These are phyloP conservation scores for Conchocele bisecta DNA, from an alignment of 2,888 invertebrate genomes.

Conservation along the genomic window DNA sequence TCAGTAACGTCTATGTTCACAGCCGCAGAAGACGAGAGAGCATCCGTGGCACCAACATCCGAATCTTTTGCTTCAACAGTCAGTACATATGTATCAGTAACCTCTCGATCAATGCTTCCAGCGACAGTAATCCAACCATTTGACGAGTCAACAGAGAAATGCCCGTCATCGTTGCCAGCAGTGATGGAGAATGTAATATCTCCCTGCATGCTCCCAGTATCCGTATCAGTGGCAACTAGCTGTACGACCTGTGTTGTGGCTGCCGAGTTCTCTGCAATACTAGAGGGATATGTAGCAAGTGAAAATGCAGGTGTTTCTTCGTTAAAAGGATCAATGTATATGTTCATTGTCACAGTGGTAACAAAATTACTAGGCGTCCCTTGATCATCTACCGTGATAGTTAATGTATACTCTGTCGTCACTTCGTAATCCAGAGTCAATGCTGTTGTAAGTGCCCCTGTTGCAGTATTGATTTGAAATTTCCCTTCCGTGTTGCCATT, in stretches of 20 bases:
- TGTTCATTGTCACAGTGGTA: slow-evolving; percentile 35
- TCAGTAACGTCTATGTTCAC: slow-evolving; percentile 84
- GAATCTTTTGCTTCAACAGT: slow-evolving; percentile 62
- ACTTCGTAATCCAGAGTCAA: slow-evolving; percentile 68
- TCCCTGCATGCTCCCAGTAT: slow-evolving; percentile 64
- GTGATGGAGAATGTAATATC: slow-evolving; percentile 60
- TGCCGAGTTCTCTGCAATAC: slow-evolving; percentile 56
- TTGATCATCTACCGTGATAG: slow-evolving; percentile 62
- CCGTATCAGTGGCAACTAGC: slow-evolving; percentile 55
- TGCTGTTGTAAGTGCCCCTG: slow-evolving; percentile 62
- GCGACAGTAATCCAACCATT: slow-evolving; percentile 63
- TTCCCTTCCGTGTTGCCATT: slow-evolving; percentile 49
- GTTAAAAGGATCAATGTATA: slow-evolving; percentile 64
- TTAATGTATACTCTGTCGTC: slow-evolving; percentile 51
- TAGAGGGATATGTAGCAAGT: slow-evolving; percentile 44
- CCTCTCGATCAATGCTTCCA: slow-evolving; percentile 71
- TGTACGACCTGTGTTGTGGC: slow-evolving; percentile 34
- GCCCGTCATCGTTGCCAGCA: slow-evolving; percentile 58
- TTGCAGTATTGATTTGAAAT: slow-evolving; percentile 51
- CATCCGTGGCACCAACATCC: slow-evolving; percentile 46
- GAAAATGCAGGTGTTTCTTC: slow-evolving; percentile 62
- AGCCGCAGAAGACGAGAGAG: slow-evolving; percentile 93
- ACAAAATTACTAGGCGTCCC: slow-evolving; percentile 43
- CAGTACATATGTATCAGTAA: slow-evolving; percentile 59
- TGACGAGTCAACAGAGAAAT: slow-evolving; percentile 65